Base-by-base conservation (phyloP, 2,113 vertebrate species). In the Clupea harengus region DNA sequence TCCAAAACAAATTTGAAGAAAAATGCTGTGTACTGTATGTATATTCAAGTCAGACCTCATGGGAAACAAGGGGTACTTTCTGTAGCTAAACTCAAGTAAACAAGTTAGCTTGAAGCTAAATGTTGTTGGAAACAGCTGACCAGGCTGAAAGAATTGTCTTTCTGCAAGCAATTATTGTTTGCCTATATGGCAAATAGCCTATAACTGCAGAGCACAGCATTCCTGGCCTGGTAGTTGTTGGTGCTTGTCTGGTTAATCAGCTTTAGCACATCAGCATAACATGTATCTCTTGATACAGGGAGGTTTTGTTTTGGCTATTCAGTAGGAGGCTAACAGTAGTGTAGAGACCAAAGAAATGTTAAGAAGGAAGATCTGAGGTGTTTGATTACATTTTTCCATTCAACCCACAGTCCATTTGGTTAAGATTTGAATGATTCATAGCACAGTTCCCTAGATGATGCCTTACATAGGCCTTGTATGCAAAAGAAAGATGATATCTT, bases 341-440 rank as follows among this genome's bases (percentile, higher is more conserved):
- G 54, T 22, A 60, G 54, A 6, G 20, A 60, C 18, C 54, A 20
- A 78, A 78, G 28, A 39, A 39, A 39, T 39, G 39, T 28, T 78
- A 6, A 39, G 72, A 78, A 78, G 64, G 28, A 78, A 78, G 28
- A 78, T 78, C 28, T 28, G n/a, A 39, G 72, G 28, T 78, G 72
- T 39, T 17, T 32, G 32, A 78, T 39, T 78, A 72, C 25, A 17
- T 78, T 78, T 39, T 39, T 32, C 72, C 72, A 39, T 78, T 28
- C 72, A 78, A 39, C 28, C 72, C 72, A 78, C 72, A 39, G 13
- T 78, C 28, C 72, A 78, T 78, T 78, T 78, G 72, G 28, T 39
- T 78, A 78, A 78, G 8, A 44, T 78, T 78, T 78, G 72, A 78
- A 78, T 78, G 72, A 78, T 32, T 78, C 72, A 78, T 17, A 39